Evolutionary conservation across 2,797 vertebrate genomes (phyloP).

Genomic region (Gymnoscopelus braueri): DNA sequence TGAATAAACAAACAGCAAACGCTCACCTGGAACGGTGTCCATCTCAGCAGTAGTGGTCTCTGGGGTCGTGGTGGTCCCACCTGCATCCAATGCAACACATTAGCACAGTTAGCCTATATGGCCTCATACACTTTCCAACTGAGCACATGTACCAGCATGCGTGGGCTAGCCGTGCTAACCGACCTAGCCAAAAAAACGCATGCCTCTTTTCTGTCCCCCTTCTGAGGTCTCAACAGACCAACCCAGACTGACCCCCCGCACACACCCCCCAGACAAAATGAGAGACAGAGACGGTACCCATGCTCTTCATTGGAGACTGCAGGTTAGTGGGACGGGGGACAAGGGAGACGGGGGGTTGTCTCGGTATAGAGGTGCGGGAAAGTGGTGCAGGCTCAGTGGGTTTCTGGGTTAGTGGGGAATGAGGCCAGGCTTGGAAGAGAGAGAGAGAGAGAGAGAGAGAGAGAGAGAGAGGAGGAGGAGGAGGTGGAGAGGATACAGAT

Average conservation of each 20-base stretch:
- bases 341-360: conserved; percentile 27
- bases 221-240: not conserved
- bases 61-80: conserved; percentile 59
- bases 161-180: conserved; percentile 23
- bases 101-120: conserved; percentile 25
- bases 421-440: conserved; percentile 36
- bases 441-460: conserved; percentile 13
- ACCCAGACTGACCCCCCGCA: too few species aligned
- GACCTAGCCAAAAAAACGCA: conserved; percentile 8
- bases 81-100: conserved; percentile 60
- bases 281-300: conserved; percentile 48
- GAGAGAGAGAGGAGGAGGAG: not conserved
- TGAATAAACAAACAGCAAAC: too few species aligned
- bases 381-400: conserved; percentile 3
- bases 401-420: conserved; percentile 57
- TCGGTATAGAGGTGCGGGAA: not conserved
- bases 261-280: conserved; percentile 2
- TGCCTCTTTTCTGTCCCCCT: conserved; percentile 5
- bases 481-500: not conserved
- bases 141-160: not conserved
- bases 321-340: conserved; percentile 57
- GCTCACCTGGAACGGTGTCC: conserved; percentile 77
- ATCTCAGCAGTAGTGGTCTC: conserved; percentile 74
- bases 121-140: conserved; percentile 1
- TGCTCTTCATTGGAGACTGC: conserved; percentile 74